A percentile compares a stretch with the other conserved stretches of the same genome.
phyloP scores from a whole-genome alignment of 2,797 vertebrate genomes.

The Microcaecilia unicolor region DNA sequence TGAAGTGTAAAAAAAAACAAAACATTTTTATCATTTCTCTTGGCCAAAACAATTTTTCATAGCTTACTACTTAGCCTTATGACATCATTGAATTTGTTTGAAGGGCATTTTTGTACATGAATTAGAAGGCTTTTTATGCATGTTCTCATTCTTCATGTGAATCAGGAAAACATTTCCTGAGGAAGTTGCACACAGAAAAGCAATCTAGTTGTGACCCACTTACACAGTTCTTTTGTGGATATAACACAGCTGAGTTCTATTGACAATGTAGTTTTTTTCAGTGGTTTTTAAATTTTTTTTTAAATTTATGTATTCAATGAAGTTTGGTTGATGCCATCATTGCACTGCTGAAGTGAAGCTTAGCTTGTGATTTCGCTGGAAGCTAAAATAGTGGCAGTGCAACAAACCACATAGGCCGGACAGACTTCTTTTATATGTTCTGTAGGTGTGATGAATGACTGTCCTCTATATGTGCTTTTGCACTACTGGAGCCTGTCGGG shows the following conservation, averaged over 20 bases:
- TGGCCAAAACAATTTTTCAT: constrained; percentile 34
- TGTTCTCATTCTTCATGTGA: constrained; percentile 46
- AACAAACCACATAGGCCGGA: constrained; percentile 47
- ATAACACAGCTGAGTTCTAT: constrained; percentile 27
- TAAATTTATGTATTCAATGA: constrained; percentile 37
- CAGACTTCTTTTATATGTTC: constrained; percentile 48
- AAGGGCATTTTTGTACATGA: constrained; percentile 48
- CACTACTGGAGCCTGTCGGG: constrained; percentile 53
- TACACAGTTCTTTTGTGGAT: constrained; percentile 8
- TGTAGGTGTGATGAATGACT: constrained; percentile 46
- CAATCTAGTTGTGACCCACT: constrained; percentile 73
- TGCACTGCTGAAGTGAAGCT: constrained; percentile 51
- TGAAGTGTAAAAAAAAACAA: too few species aligned
- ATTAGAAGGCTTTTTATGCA: constrained; percentile 50
- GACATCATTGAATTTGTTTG: constrained; percentile 41
- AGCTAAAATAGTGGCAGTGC: constrained; percentile 50
- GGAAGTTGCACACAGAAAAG: constrained; percentile 43
- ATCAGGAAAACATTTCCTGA: constrained; percentile 43
- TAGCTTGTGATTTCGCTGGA: constrained; percentile 47
- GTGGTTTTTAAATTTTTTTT: constrained; percentile 18
- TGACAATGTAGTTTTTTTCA: constrained; percentile 23
- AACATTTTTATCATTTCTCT: constrained; percentile 26
- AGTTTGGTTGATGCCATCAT: constrained; percentile 60
- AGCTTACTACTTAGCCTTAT: constrained; percentile 48
- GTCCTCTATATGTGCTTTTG: constrained; percentile 42